Evolutionary conservation across 2,113 vertebrate genomes (phyloP).

Genomic region (Acrocephalus arundinaceus): DNA sequence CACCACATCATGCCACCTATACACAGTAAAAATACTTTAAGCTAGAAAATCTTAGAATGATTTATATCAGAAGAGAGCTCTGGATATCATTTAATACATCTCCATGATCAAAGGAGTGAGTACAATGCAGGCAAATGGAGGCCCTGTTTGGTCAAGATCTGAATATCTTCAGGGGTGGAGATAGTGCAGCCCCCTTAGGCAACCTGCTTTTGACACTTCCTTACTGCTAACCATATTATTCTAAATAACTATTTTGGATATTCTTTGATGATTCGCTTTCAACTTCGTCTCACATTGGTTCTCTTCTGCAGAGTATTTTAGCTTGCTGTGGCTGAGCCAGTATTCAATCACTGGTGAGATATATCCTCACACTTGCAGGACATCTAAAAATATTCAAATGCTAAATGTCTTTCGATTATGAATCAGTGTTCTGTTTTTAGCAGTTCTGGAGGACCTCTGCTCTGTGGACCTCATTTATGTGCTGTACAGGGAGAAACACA

Average conservation of each 20-base stretch:
- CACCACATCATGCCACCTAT: neutral
- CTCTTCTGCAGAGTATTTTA: neutral
- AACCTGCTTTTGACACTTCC: neutral
- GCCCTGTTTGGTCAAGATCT: neutral
- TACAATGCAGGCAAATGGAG: neutral
- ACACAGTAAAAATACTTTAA: neutral
- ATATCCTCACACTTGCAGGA: neutral
- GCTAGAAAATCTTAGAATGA: neutral
- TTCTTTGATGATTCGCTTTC: neutral
- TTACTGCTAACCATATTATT: neutral
- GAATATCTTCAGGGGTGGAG: neutral
- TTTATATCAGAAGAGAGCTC: neutral
- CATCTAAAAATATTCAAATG: neutral
- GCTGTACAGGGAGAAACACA: neutral
- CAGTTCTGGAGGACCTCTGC: neutral
- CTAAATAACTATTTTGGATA: neutral
- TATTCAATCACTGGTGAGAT: neutral
- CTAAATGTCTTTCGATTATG: neutral
- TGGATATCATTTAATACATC: neutral
- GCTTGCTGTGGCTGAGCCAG: neutral
- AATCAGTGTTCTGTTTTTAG: neutral
- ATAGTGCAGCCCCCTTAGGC: neutral
- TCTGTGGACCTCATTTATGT: neutral
- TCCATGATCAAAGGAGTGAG: neutral
- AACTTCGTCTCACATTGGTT: accelerated